Base-by-base conservation (phyloP, 2,113 vertebrate genomes). In the Onychostruthus taczanowskii region DNA sequence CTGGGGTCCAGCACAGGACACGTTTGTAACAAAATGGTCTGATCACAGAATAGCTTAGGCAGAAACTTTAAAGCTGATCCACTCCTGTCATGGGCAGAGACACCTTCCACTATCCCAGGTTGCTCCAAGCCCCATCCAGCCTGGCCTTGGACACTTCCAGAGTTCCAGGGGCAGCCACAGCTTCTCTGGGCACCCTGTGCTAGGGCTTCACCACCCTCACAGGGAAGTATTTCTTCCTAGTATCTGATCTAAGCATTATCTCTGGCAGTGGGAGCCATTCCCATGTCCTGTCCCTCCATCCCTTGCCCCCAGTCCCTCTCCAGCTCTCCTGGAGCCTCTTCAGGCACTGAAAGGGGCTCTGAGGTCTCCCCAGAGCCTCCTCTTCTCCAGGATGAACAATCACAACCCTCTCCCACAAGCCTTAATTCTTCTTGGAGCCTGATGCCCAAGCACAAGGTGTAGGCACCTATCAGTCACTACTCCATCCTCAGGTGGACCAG, bases 61-160 rank as follows among this genome's bases (percentile, higher is more conserved):
- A 59, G 39, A 66, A 74, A 52, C 52, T 33, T 52, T 23, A 30
- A 46, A 74, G 52, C 28, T 67, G 68, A 67, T 59, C 11, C 52
- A 52, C 19, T 3, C 52, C 28, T 74, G 52, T 33, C 35, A 37
- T 5, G 9, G 6, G 19, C 28, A 39, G 52, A 22, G 22, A 52
- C 59, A 44, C 10, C 7, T 74, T 3, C 44, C 27, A 52, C 44
- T 27, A 1, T 5, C 20, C n/a, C 41, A 70, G 16, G 30, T 0
- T 33, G 17, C 31, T 73, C 31, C 35, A 73, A 73, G 43, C 31
- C 31, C 21, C 0, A 0, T 50, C 37, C 50, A 37, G 0, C 27
- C 35, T 33, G 50, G 35, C 26, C 52, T 44, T 19, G 33, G 15
- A 7, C 37, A 28, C 12, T 74, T 0, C 16, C 68, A 66, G 76